Conservation (phyloP, 2,797 vertebrate species). For the Brachyalestes nurse region DNA sequence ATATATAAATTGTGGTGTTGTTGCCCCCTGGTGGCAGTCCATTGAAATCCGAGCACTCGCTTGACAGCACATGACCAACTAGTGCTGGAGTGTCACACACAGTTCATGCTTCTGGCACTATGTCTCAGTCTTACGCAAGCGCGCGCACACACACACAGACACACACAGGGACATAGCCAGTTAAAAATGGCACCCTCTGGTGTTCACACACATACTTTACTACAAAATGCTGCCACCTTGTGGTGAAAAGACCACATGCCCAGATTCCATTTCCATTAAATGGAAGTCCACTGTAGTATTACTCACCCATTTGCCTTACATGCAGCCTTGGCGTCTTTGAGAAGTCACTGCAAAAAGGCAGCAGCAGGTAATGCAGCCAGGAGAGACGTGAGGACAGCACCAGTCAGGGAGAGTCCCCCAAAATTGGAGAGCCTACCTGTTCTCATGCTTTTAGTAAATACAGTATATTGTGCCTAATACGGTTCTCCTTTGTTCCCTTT, state of each 20-base stretch:
- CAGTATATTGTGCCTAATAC: too few relatives aligned
- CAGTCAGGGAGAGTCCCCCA: not conserved
- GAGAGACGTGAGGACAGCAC: not conserved
- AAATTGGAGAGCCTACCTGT: not conserved
- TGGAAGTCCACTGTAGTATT: slow-evolving; percentile 8
- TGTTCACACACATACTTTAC: slow-evolving; percentile 23
- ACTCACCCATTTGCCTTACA: slow-evolving; percentile 30
- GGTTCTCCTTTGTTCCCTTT: too few relatives aligned
- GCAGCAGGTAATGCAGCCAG: slow-evolving; percentile 48
- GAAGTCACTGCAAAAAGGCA: slow-evolving; percentile 39
- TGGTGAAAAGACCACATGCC: slow-evolving; percentile 14
- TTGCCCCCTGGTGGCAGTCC: slow-evolving; percentile 64
- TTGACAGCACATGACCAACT: not conserved
- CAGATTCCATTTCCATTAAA: not conserved
- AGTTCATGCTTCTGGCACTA: not conserved
- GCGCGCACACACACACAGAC: not conserved
- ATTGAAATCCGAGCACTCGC: not conserved
- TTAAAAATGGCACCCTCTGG: slow-evolving; percentile 3
- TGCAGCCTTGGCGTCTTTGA: slow-evolving; percentile 45
- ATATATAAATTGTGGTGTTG: slow-evolving; percentile 18
- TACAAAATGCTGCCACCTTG: slow-evolving; percentile 40
- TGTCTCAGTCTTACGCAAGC: not conserved
- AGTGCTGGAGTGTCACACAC: not conserved
- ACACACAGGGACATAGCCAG: not conserved
- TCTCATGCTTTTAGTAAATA: too few relatives aligned